Conservation (phyloP, 2,888 invertebrate species). For the Euproctis similis region DNA sequence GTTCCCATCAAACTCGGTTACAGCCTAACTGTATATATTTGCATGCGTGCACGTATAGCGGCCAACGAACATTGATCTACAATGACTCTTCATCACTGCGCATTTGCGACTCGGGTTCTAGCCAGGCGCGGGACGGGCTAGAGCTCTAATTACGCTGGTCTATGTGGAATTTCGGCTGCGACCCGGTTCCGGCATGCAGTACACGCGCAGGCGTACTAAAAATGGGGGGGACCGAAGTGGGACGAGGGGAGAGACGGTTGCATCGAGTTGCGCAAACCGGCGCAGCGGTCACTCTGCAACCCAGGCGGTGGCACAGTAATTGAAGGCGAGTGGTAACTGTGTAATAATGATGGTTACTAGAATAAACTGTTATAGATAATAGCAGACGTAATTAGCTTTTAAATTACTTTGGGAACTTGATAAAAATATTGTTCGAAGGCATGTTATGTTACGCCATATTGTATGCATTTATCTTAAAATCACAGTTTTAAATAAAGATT, state of each 20-base stretch:
- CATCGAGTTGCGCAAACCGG: slow-evolving; percentile 71
- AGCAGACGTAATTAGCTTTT: too few relatives aligned
- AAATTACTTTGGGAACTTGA: too few relatives aligned
- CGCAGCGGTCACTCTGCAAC: slow-evolving; percentile 57
- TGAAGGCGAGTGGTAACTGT: slow-evolving; percentile 23
- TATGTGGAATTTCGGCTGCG: slow-evolving; percentile 61
- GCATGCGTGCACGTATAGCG: slow-evolving; percentile 69
- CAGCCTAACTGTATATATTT: slow-evolving; percentile 71
- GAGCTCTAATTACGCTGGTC: slow-evolving; percentile 42
- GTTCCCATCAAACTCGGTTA: slow-evolving; percentile 51
- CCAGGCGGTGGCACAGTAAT: slow-evolving; percentile 27
- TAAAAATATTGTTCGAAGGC: too few relatives aligned
- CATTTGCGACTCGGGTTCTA: slow-evolving; percentile 14
- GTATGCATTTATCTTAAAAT: too few relatives aligned
- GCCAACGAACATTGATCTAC: slow-evolving; percentile 35
- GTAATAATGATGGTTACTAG: slow-evolving; percentile 6
- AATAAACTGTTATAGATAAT: slow-evolving; percentile 2
- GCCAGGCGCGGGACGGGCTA: slow-evolving; percentile 29
- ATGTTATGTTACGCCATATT: too few relatives aligned
- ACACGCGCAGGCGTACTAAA: slow-evolving; percentile 66
- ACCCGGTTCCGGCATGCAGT: slow-evolving; percentile 72
- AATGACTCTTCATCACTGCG: slow-evolving; percentile 36
- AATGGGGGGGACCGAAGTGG: slow-evolving; percentile 30
- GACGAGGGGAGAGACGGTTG: slow-evolving; percentile 47
- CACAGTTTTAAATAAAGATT: too few relatives aligned